Evolutionary conservation across 1,140 invertebrate species (phyloP), one percentile per base, ranked within the genome.

Genomic region (Lepidotrigona ventralis): DNA sequence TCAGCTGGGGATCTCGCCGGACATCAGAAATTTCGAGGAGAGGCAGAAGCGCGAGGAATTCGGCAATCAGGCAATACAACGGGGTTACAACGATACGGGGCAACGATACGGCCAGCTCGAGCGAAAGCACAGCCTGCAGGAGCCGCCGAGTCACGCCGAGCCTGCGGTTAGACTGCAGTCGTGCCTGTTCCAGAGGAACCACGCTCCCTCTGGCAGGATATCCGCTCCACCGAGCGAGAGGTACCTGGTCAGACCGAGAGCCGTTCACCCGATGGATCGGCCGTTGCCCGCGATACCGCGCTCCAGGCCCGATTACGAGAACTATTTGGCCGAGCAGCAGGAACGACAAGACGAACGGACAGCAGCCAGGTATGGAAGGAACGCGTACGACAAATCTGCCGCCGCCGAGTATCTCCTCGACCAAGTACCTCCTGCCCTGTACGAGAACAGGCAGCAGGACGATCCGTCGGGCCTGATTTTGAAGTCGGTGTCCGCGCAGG

Each of bases 71-170:
- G n/a, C n/a, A n/a, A 58, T 86, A 85, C 69, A 81, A 84, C 1
- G 39, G 39, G 33, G n/a, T n/a, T 33, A 33, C 39, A 46, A 46
- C 39, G 39, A 46, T 46, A 46, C 39, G 6, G 6, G 6, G 39
- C 88, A 90, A 1, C 60, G 86, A 54, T 86, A 86, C 68, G 81
- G 83, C 0, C 88, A 90, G 1, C 60, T 94, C 12, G 93, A 93
- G n/a, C 88, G 93, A 39, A 94, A 94, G 53, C 93, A 93, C 84
- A 94, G 93, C 82, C 79, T 93, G 21, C 93, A 94, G 58, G 93
- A 94, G 39, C 79, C 89, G 2, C 79, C 89, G 2, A 90, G 83
- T 70, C 90, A 90, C n/a, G 46, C 26, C 23, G 33, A 33, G 33
- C 33, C 33, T 33, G 39, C 46, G 51, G n/a, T 1, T 8, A 79